Percentiles rank a stretch among this genome's conserved stretches.
Conservation (phyloP, 2,888 invertebrate species). For the Amiota communis region DNA sequence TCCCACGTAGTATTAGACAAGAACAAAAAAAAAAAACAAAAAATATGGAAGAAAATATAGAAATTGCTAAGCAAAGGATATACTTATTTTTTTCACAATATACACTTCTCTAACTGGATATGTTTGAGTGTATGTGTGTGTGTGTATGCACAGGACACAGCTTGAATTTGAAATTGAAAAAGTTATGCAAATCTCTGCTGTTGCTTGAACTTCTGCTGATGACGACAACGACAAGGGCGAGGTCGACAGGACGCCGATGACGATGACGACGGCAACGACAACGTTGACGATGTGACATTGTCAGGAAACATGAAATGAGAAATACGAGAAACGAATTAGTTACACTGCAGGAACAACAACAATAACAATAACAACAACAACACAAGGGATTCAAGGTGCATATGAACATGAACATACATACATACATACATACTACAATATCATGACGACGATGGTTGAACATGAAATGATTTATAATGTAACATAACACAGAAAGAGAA, state of each 20-base stretch:
- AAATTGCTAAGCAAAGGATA: slow-evolving; percentile 13
- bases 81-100: background rate
- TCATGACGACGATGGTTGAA: no score
- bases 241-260: background rate
- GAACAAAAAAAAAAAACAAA: no score
- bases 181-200: slow-evolving; percentile 61
- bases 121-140: no score
- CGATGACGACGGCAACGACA: slow-evolving; percentile 33
- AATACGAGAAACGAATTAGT: slow-evolving; percentile 60
- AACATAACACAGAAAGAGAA: no score
- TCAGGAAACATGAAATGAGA: slow-evolving; percentile 52
- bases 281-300: slow-evolving; percentile 36
- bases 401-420: no score
- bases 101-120: no score
- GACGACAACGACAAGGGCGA: slow-evolving; percentile 4
- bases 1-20: background rate
- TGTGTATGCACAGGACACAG: slow-evolving; percentile 58
- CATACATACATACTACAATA: no score
- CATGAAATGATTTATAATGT: no score
- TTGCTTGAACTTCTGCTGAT: slow-evolving; percentile 32
- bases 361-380: background rate
- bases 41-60: background rate
- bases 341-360: slow-evolving; percentile 44
- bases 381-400: no score
- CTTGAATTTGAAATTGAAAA: slow-evolving; percentile 66